A percentile compares a stretch with the other conserved stretches of the same genome.
Evolutionary conservation across 2,888 invertebrate genomes (phyloP).

Genomic region (Acrocera orbiculus): DNA sequence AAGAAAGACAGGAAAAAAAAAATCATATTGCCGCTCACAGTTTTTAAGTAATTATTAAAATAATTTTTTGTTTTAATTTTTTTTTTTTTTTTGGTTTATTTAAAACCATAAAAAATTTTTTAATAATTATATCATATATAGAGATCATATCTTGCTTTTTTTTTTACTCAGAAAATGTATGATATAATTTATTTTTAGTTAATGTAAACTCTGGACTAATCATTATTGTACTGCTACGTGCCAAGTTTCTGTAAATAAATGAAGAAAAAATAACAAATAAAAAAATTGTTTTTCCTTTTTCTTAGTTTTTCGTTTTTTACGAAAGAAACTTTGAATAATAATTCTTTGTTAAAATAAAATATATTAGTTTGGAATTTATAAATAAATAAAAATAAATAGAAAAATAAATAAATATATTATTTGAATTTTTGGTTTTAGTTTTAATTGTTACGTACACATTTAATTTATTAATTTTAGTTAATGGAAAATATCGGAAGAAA

Average conservation of each 20-base stretch:
- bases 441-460: background rate
- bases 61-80: background rate
- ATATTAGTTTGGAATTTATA: background rate
- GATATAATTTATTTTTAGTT: slow-evolving; percentile 82
- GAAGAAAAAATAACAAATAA: too few relatives aligned
- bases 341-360: too few relatives aligned
- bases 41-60: too few relatives aligned
- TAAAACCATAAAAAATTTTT: slow-evolving; percentile 3
- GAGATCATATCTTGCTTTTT: slow-evolving; percentile 25
- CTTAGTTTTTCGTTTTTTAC: too few relatives aligned
- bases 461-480: too few relatives aligned
- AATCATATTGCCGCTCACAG: too few relatives aligned
- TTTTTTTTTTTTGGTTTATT: slow-evolving; percentile 9
- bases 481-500: too few relatives aligned
- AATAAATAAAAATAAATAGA: background rate
- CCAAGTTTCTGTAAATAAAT: slow-evolving; percentile 49
- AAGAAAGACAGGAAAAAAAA: too few relatives aligned
- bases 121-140: background rate
- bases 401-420: background rate
- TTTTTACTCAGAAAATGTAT: slow-evolving; percentile 41
- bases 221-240: slow-evolving; percentile 71
- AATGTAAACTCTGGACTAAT: slow-evolving; percentile 76
- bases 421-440: background rate
- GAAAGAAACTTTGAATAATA: too few relatives aligned
- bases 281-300: too few relatives aligned